A percentile compares a stretch with the other conserved stretches of the same genome.
Evolutionary conservation across 2,113 vertebrate genomes (phyloP).

Genomic region (Bubo bubo): DNA sequence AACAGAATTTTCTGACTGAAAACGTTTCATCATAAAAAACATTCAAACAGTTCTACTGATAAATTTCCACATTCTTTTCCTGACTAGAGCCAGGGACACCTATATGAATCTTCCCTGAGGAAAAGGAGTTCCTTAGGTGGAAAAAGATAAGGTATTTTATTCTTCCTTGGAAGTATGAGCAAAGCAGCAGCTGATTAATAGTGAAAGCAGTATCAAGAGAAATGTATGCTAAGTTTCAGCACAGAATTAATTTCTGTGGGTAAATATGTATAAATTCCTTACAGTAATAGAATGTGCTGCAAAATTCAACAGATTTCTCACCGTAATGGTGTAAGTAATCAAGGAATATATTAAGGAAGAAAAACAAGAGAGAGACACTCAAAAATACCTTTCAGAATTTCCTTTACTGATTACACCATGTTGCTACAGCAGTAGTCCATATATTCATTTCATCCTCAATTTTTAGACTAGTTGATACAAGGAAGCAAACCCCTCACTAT

Average conservation of each 20-base stretch:
- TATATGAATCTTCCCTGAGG: neutral
- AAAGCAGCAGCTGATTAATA: neutral
- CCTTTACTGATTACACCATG: neutral
- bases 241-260: slow-evolving; percentile 15
- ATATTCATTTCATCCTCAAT: neutral
- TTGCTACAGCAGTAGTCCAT: neutral
- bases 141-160: neutral
- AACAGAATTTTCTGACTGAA: neutral
- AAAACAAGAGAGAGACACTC: neutral
- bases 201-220: neutral
- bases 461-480: neutral
- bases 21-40: neutral
- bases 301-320: slow-evolving; percentile 20
- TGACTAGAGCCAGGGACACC: neutral
- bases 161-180: neutral
- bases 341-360: neutral
- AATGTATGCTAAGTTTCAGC: neutral
- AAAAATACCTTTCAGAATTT: neutral
- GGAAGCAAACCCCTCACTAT: neutral
- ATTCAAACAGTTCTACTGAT: neutral
- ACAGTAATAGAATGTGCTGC: neutral
- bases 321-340: neutral
- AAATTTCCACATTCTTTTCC: neutral
- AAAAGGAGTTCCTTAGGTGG: neutral
- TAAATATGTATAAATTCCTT: slow-evolving; percentile 23